Base-by-base conservation (phyloP, 2,888 invertebrate species). In the Suillia variegata region DNA sequence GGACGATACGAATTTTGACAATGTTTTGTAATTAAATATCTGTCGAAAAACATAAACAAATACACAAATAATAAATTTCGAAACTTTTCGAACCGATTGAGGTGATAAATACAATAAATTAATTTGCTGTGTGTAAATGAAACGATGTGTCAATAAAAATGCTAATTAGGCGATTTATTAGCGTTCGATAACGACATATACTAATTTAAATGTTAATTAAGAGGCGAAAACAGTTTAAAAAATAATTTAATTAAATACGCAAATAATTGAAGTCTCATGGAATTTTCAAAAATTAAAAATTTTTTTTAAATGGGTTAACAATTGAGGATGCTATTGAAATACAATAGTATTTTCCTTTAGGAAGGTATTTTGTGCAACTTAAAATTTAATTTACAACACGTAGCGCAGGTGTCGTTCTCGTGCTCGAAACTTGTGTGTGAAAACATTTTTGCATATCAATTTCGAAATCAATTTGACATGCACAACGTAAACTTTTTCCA, bases 401-500 rank as follows among this genome's bases (percentile, higher is more conserved):
- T 64, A 49, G 62, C 68, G 61, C 38, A 33, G 38, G 18, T 21
- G 12, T 54, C n/a, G n/a, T n/a, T n/a, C 15, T 26, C 22, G 62
- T 67, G 67, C 73, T 61, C 21, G 8, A 13, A 52, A 20, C 20
- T 33, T 31, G 33, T 34, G 13, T 34, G 17, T n/a, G n/a, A n/a
- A 12, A 53, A 22, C 53, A 38, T 38, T 53, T 75, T 72, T 75
- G 71, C 71, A 75, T 72, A 75, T 72, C 75, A 72, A 72, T 72
- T 74, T 73, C 64, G 73, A 72, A 75, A 72, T 72, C 71, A 72
- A 75, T 72, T 72, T n/a, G n/a, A 75, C 10, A n/a, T 38, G 38
- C 45, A 17, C 45, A 45, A 45, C n/a, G n/a, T n/a, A n/a, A n/a
- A n/a, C 18, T 45, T 45, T 45, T 45, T 17, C 20, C 45, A 18